phyloP scores from a whole-genome alignment of 2,113 vertebrate species.

The Myxocyprinus asiaticus region DNA sequence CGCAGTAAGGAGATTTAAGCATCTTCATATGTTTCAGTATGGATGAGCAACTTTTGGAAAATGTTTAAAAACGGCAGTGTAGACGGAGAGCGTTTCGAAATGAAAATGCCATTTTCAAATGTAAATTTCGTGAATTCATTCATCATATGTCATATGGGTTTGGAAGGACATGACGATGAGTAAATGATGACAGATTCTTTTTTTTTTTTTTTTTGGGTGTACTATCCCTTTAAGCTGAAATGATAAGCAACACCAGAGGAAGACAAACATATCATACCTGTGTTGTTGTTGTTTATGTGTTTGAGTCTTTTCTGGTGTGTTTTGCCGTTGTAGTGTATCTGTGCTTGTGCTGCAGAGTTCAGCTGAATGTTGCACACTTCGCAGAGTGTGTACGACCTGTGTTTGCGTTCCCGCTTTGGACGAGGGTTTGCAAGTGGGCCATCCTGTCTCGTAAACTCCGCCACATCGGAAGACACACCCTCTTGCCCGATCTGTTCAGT shows the following conservation, averaged over 20 bases:
- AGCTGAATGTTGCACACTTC: slow-evolving; percentile 95
- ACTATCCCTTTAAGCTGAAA: background rate
- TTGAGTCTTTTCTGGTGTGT: slow-evolving; percentile 92
- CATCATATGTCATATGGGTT: too few species aligned
- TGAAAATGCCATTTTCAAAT: too few species aligned
- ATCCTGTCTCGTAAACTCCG: slow-evolving; percentile 23
- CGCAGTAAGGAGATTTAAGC: too few species aligned
- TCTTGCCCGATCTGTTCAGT: slow-evolving; percentile 6
- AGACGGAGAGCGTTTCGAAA: too few species aligned
- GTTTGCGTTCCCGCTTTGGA: slow-evolving; percentile 83
- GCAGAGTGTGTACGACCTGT: slow-evolving; percentile 85
- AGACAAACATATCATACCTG: slow-evolving; percentile 48
- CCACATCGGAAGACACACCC: background rate
- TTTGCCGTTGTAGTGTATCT: slow-evolving; percentile 95
- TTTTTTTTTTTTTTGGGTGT: too few species aligned
- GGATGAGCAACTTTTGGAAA: too few species aligned
- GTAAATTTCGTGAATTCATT: too few species aligned
- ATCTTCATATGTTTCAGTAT: too few species aligned
- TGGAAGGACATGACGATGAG: too few species aligned
- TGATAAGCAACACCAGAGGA: slow-evolving; percentile 23
- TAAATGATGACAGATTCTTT: too few species aligned
- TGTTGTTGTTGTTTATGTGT: slow-evolving; percentile 33
- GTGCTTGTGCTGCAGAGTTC: slow-evolving; percentile 91
- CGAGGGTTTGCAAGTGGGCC: slow-evolving; percentile 60
- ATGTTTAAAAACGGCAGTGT: too few species aligned